These are phyloP conservation scores for Maniola hyperantus DNA, from an alignment of 2,888 invertebrate species.

Conservation along the genomic window DNA sequence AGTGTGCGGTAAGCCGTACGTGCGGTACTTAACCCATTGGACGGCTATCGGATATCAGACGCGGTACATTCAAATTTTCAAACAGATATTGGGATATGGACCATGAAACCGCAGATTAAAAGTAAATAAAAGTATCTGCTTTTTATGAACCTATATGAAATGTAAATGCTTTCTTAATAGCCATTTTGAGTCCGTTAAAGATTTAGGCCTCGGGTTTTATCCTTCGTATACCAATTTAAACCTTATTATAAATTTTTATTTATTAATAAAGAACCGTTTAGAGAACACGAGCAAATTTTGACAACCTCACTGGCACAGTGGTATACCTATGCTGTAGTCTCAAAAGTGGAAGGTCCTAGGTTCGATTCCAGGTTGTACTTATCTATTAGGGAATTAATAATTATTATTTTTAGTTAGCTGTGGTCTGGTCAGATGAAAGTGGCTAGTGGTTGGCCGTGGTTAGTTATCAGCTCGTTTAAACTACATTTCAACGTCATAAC, in stretches of 20 bases:
- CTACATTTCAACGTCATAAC: too few relatives aligned
- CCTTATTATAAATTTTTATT: not conserved
- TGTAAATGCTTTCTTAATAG: constrained; percentile 9
- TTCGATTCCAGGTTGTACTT: too few relatives aligned
- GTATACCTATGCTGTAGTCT: too few relatives aligned
- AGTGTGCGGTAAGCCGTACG: constrained; percentile 39
- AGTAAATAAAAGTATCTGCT: constrained; percentile 34
- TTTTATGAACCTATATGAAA: constrained; percentile 18
- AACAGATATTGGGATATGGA: constrained; percentile 59
- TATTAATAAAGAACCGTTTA: not conserved
- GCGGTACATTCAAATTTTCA: constrained; percentile 56
- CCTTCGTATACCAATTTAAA: not conserved
- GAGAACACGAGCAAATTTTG: too few relatives aligned
- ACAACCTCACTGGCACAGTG: too few relatives aligned
- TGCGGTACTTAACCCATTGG: constrained; percentile 39
- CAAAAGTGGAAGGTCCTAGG: too few relatives aligned
- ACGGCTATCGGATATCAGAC: constrained; percentile 62
- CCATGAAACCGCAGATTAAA: constrained; percentile 56
- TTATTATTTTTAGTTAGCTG: too few relatives aligned
- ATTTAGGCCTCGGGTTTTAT: not conserved
- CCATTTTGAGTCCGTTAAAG: not conserved
- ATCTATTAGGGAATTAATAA: too few relatives aligned
- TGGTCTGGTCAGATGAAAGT: too few relatives aligned
- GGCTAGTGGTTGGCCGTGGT: too few relatives aligned
- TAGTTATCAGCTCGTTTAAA: too few relatives aligned